A percentile compares a stretch with the other conserved stretches of the same genome.
Conservation (phyloP, 2,797 vertebrate species). For the Anguilla anguilla region DNA sequence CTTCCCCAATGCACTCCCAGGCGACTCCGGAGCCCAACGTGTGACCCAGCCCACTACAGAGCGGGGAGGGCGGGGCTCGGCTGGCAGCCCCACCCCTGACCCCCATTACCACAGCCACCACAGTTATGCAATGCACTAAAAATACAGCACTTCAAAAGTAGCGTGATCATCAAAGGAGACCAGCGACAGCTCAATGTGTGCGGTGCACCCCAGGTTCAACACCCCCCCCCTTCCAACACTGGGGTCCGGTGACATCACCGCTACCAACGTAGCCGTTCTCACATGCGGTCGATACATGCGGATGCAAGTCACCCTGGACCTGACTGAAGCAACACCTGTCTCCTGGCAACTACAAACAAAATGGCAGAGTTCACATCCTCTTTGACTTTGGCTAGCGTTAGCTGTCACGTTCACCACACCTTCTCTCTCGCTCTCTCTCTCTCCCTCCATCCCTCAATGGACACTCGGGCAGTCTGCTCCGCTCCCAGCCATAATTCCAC, state of each 20-base stretch:
- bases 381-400: neutral
- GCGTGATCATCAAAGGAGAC: neutral
- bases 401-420: neutral
- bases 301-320: neutral
- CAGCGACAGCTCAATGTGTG: neutral
- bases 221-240: neutral
- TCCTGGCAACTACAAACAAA: neutral
- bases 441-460: neutral
- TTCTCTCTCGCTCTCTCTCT: neutral
- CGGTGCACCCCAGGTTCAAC: neutral
- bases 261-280: neutral
- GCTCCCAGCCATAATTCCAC: conserved; percentile 35
- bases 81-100: neutral
- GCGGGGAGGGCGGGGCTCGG: neutral
- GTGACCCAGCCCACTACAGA: neutral
- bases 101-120: neutral
- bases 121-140: neutral
- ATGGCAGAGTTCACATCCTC: conserved; percentile 3
- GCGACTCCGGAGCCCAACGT: too few relatives aligned
- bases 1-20: neutral
- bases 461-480: conserved; percentile 15
- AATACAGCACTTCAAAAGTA: neutral
- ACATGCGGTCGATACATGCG: neutral
- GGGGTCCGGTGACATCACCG: neutral
- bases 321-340: neutral